Conservation (phyloP, 2,113 vertebrate genomes). For the Pao palembangensis region DNA sequence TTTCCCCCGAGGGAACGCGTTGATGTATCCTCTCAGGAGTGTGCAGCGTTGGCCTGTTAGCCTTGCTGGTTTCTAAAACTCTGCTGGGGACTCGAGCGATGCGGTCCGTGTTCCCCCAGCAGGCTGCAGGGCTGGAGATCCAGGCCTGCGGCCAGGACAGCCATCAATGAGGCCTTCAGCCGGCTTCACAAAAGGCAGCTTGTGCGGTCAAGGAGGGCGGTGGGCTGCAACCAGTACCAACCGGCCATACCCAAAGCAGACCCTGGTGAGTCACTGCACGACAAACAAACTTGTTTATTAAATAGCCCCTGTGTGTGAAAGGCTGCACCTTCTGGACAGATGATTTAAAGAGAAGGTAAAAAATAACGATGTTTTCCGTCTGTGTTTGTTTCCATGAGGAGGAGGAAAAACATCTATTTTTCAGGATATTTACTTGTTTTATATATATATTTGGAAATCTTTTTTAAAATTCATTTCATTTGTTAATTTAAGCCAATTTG, state of each 20-base stretch:
- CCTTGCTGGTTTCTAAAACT: too few species aligned
- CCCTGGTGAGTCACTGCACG: slow-evolving; percentile 47
- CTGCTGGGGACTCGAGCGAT: too few species aligned
- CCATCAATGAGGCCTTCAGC: slow-evolving; percentile 79
- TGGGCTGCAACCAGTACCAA: slow-evolving; percentile 61
- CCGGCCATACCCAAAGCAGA: slow-evolving; percentile 57
- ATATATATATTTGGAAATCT: not conserved
- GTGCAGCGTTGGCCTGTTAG: too few species aligned
- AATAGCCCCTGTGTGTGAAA: slow-evolving; percentile 60
- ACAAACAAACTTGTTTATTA: slow-evolving; percentile 76
- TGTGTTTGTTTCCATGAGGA: slow-evolving; percentile 46
- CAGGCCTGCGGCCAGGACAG: slow-evolving; percentile 62
- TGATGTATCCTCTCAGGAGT: too few species aligned
- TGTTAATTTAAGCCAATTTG: too few species aligned
- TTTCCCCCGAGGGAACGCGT: not conserved
- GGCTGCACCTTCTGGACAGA: slow-evolving; percentile 33
- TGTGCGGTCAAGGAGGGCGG: slow-evolving; percentile 63
- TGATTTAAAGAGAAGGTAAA: slow-evolving; percentile 48
- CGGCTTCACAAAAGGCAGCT: slow-evolving; percentile 68
- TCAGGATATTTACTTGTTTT: not conserved
- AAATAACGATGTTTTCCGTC: slow-evolving; percentile 49
- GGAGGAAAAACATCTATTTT: not conserved
- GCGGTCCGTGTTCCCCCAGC: slow-evolving; percentile 17
- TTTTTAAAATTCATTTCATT: too few species aligned
- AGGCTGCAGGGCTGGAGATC: slow-evolving; percentile 50